Conservation (phyloP, 2,113 vertebrate species). For the Varanus salvator region DNA sequence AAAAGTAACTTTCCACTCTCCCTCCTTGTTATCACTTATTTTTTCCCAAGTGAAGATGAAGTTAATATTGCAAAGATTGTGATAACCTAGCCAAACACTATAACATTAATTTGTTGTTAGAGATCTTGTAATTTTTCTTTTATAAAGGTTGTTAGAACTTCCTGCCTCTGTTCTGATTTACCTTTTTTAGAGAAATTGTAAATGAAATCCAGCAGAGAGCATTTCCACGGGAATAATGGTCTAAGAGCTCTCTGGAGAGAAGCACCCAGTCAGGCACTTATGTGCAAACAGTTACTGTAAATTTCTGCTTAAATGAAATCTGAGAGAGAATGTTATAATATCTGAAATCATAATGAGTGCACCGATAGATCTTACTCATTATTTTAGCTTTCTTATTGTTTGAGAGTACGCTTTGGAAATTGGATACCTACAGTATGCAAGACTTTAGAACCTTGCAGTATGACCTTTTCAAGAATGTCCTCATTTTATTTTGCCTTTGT, state of each 20-base stretch:
- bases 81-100: neutral
- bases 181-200: constrained; percentile 12
- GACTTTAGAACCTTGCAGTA: neutral
- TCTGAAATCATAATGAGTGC: neutral
- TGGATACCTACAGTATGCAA: neutral
- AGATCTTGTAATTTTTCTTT: neutral
- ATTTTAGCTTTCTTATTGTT: neutral
- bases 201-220: neutral
- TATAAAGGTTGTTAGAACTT: neutral
- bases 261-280: neutral
- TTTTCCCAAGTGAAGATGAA: neutral
- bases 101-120: neutral
- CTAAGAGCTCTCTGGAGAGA: neutral
- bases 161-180: neutral
- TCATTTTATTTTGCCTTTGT: neutral
- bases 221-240: neutral
- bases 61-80: neutral
- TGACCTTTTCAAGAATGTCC: neutral
- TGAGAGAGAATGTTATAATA: neutral
- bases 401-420: neutral
- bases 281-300: neutral
- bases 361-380: neutral
- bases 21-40: neutral
- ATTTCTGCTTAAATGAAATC: neutral
- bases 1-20: neutral